phyloP scores from a whole-genome alignment of 1,140 invertebrate species.

The Nephotettix cincticeps region DNA sequence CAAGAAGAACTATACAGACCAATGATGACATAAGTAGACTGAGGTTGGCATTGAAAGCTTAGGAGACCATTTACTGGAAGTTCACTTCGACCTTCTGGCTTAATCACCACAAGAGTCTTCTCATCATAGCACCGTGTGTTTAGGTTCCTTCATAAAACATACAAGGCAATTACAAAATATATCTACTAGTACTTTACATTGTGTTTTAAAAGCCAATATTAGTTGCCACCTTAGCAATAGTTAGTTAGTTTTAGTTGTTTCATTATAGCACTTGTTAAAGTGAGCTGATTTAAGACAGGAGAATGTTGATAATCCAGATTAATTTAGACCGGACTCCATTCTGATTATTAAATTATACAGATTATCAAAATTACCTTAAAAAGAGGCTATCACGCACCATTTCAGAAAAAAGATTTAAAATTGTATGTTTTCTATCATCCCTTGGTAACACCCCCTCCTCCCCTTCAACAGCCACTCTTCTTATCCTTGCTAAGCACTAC shows the following conservation, averaged over 20 bases:
- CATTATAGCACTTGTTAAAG: background rate
- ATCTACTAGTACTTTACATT: background rate
- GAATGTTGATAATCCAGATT: too few species aligned
- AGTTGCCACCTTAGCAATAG: background rate
- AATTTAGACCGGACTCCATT: background rate
- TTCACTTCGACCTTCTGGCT: background rate
- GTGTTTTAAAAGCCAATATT: background rate
- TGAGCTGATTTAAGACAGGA: background rate
- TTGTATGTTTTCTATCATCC: too few species aligned
- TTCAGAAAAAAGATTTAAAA: too few species aligned
- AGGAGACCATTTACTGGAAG: background rate
- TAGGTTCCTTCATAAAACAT: background rate
- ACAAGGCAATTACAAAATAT: background rate
- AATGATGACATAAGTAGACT: slow-evolving; percentile 11
- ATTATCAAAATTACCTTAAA: too few species aligned
- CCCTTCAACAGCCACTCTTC: too few species aligned
- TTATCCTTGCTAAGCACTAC: too few species aligned
- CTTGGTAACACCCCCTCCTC: too few species aligned
- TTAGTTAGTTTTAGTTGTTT: background rate
- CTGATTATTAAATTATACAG: too few species aligned
- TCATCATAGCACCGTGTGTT: background rate
- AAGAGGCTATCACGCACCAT: too few species aligned
- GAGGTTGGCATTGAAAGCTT: slow-evolving; percentile 4
- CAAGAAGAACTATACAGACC: too few species aligned
- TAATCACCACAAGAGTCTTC: background rate